Base-by-base conservation (phyloP, 2,113 vertebrate species). In the Strix uralensis region DNA sequence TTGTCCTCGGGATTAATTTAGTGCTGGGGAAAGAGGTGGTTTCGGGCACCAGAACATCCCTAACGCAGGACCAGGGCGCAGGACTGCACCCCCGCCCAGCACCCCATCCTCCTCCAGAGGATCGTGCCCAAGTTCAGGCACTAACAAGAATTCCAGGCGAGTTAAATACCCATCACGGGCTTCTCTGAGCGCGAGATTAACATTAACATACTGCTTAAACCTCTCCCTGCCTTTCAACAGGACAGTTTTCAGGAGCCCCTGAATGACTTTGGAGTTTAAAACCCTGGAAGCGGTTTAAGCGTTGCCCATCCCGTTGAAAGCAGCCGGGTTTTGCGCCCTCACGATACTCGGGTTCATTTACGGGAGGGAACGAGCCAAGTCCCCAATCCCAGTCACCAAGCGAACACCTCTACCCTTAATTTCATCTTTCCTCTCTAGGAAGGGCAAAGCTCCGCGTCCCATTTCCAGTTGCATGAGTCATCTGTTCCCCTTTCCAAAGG, bases 261-360 rank as follows among this genome's bases (percentile, higher is more conserved):
- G 34, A 29, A 18, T 4, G 17, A 10, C 40, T 78, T 11, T 0
- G 27, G 61, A 42, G 15, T 9, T 62, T 30, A 15, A 40, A 54
- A 62, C 19, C 7, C 38, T 20, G 17, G 5, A 55, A 63, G 44
- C 7, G 44, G 44, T 46, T 46, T 46, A 17, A 18, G 34, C 81
- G n/a, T 4, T 13, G 2, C 26, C 42, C 36, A 5, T 2, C 71
- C n/a, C 11, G 0, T 7, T 9, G 66, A 6, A 17, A 30, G 52
- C 57, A 62, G 57, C 4, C 13, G 2, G 15, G 27, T 54, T 34
- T 32, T 29, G 5, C 21, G 18, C 44, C 69, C 51, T 30, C 5
- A 1, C 0, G 2, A 12, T 20, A 16, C 34, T 15, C 15, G 4
- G 13, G 57, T 7, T 34, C 57, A 2, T 36, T 59, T 29, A 5